These are phyloP conservation scores for Chelonus insularis DNA, from an alignment of 1,140 invertebrate genomes.

Conservation along the genomic window DNA sequence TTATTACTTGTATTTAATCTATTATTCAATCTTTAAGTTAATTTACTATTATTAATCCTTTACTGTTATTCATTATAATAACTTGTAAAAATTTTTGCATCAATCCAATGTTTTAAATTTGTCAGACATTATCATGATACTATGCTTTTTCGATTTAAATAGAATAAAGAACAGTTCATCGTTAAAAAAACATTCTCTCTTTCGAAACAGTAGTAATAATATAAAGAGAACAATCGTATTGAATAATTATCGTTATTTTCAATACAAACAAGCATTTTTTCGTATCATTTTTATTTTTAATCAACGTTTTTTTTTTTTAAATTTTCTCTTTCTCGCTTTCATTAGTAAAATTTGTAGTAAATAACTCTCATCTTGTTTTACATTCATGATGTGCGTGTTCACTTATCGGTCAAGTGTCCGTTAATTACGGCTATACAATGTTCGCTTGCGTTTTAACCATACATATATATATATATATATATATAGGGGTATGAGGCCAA, in stretches of 20 bases:
- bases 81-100: too few species aligned
- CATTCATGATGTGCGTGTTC: conserved; percentile 18
- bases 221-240: neutral
- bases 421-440: conserved; percentile 27
- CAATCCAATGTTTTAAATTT: too few species aligned
- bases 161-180: neutral
- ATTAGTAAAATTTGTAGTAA: conserved; percentile 43
- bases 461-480: neutral
- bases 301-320: conserved; percentile 18
- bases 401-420: conserved; percentile 24
- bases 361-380: conserved; percentile 32
- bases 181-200: conserved; percentile 20
- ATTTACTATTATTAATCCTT: too few species aligned
- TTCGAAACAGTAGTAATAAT: neutral
- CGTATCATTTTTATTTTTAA: neutral
- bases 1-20: too few species aligned
- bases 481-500: neutral
- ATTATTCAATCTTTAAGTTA: too few species aligned
- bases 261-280: neutral
- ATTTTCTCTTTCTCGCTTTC: conserved; percentile 30
- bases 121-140: conserved; percentile 1
- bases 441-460: conserved; percentile 1
- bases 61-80: too few species aligned
- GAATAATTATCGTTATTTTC: neutral
- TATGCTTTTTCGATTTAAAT: neutral